Conservation (phyloP, 2,888 invertebrate genomes). For the Chaetoderma sp. region DNA sequence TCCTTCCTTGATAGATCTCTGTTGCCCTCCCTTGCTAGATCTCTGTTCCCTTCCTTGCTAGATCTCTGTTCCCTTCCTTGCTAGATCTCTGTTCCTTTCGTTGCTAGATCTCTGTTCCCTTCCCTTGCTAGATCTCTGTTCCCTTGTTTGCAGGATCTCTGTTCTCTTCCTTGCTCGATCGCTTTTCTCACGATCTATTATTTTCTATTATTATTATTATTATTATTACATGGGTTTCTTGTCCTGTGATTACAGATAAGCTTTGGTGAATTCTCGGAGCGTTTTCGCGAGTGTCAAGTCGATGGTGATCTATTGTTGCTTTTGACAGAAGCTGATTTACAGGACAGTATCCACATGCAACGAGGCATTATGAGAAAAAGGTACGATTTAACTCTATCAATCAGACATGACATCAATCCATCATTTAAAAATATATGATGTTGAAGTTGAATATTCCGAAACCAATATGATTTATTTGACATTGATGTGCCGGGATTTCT, state of each 20-base stretch:
- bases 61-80: too few species aligned
- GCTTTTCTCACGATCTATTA: too few species aligned
- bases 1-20: too few species aligned
- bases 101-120: too few species aligned
- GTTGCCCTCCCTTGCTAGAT: too few species aligned
- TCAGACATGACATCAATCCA: neutral
- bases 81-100: too few species aligned
- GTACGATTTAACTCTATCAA: conserved; percentile 68
- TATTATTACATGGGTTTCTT: too few species aligned
- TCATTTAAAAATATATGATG: neutral
- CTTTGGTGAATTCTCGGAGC: conserved; percentile 84
- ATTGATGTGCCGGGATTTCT: neutral
- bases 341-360: conserved; percentile 89
- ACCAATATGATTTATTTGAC: neutral
- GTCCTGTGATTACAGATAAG: conserved; percentile 87
- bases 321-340: conserved; percentile 90
- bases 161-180: too few species aligned
- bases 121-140: too few species aligned
- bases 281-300: conserved; percentile 91
- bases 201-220: too few species aligned
- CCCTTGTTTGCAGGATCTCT: too few species aligned
- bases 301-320: conserved; percentile 96
- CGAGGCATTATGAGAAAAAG: conserved; percentile 94
- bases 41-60: too few species aligned
- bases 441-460: neutral